Percentiles rank a stretch among this genome's conserved stretches.
phyloP scores from a whole-genome alignment of 2,888 invertebrate species.

The Abrostola triplasia region DNA sequence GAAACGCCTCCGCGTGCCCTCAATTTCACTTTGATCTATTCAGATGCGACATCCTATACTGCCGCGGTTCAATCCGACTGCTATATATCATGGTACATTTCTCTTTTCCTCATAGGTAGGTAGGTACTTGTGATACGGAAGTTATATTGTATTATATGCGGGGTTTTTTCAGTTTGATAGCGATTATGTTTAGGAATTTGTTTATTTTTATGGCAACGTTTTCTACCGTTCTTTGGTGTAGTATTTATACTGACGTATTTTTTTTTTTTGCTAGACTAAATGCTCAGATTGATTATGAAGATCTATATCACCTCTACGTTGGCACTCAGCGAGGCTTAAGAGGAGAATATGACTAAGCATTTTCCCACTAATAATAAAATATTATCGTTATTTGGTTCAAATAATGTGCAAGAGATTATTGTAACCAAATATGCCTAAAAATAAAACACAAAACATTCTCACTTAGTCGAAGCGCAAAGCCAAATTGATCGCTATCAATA shows the following conservation, averaged over 20 bases:
- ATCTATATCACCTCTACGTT: too few relatives aligned
- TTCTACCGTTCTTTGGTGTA: too few relatives aligned
- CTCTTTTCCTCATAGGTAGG: constrained; percentile 33
- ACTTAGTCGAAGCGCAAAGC: not conserved
- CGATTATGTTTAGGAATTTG: not conserved
- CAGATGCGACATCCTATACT: constrained; percentile 60
- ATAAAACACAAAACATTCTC: not conserved
- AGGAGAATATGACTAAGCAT: too few relatives aligned
- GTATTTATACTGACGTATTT: too few relatives aligned
- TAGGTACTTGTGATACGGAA: constrained; percentile 42
- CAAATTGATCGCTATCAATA: not conserved
- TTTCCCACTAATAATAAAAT: too few relatives aligned
- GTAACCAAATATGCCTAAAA: not conserved
- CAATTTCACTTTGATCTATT: constrained; percentile 74
- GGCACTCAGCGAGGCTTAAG: too few relatives aligned
- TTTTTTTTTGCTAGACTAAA: too few relatives aligned
- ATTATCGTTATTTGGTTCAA: too few relatives aligned
- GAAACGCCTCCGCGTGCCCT: constrained; percentile 67
- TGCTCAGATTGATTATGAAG: too few relatives aligned
- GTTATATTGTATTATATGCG: constrained; percentile 17
- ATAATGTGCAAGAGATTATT: not conserved
- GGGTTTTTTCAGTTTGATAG: constrained; percentile 16
- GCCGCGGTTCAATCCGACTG: constrained; percentile 42
- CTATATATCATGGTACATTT: constrained; percentile 49
- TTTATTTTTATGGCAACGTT: not conserved